These are phyloP conservation scores for Ophion slaviceki DNA, from an alignment of 2,888 invertebrate genomes.

Conservation along the genomic window DNA sequence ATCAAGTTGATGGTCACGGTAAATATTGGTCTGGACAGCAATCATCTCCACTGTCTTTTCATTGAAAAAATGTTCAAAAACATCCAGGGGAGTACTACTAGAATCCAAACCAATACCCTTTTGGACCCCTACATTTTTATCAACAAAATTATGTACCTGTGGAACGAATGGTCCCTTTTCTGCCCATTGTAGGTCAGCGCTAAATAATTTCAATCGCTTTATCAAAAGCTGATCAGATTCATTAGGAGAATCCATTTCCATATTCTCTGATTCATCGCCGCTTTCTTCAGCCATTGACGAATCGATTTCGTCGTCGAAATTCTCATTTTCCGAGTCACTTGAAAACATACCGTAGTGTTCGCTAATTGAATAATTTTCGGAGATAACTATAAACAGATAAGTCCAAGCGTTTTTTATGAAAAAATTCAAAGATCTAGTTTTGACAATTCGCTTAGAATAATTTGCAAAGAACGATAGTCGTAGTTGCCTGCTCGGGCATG, in stretches of 20 bases:
- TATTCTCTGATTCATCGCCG: constrained; percentile 11
- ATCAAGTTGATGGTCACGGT: constrained; percentile 37
- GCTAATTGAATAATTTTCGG: constrained; percentile 24
- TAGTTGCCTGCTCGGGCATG: constrained; percentile 17
- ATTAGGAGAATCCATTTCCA: constrained; percentile 15
- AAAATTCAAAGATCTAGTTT: constrained; percentile 10
- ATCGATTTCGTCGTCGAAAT: constrained; percentile 25
- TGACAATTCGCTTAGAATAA: constrained; percentile 3
- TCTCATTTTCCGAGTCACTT: constrained; percentile 25
- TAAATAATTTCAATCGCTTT: constrained; percentile 35
- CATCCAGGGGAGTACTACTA: constrained; percentile 30
- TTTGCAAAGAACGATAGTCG: constrained; percentile 17
- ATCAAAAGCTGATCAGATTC: constrained; percentile 26
- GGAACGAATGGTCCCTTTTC: constrained; percentile 20
- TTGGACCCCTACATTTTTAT: constrained; percentile 30
- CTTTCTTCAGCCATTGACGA: constrained; percentile 18
- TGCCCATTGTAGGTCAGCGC: constrained; percentile 30
- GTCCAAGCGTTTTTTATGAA: not conserved
- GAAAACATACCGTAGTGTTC: constrained; percentile 9
- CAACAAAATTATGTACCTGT: constrained; percentile 17
- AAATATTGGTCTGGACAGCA: constrained; percentile 36
- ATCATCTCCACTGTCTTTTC: constrained; percentile 33
- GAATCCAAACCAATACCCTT: constrained; percentile 28
- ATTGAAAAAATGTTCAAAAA: constrained; percentile 27
- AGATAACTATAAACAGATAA: not conserved